Evolutionary conservation across 2,797 vertebrate genomes (phyloP), one percentile per base, ranked within the genome.

Genomic region (Urophycis tenuis): DNA sequence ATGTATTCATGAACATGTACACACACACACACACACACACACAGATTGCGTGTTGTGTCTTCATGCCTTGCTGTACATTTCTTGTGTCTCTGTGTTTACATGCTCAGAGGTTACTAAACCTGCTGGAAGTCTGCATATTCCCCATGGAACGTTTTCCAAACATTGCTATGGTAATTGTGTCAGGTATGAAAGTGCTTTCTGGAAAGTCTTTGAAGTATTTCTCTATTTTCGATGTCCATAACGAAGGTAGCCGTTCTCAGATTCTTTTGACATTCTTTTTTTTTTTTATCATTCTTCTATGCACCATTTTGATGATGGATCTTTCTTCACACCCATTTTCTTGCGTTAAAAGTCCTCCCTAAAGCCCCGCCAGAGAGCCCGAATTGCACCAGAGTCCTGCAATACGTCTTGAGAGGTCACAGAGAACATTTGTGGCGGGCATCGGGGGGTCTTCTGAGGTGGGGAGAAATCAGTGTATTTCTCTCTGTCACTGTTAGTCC

Each of bases 401-500:
- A 80, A 72, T 87, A 80, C 82, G 78, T 87, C 81, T 83, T 81
- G 77, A 75, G 41, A 84, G 74, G 83, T 81, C 73, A 83, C 75
- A 83, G 74, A 79, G 71, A 78, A 81, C 80, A 78, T 81, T 53
- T 75, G 77, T 74, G 77, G 81, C 3, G 41, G 60, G 75, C 79
- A 80, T 80, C 83, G 81, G 53, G 53, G 80, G 71, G 77, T 31
- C 77, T 60, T 84, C 12, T 79, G 84, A 76, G 77, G 82, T 82
- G 84, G 77, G 71, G 33, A 71, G 81, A 79, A 88, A 90, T 90
- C 81, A 84, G 87, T 33, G 83, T 80, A 87, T 90, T 89, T 88
- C 82, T 88, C 82, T 87, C 81, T 82, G 85, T 87, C 86, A 87
- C 81, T 84, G 83, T 84, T 69, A 7, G 70, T 69, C 85, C 70